Base-by-base conservation (phyloP, 2,797 vertebrate genomes). In the Ptychobarbus kaznakovi region DNA sequence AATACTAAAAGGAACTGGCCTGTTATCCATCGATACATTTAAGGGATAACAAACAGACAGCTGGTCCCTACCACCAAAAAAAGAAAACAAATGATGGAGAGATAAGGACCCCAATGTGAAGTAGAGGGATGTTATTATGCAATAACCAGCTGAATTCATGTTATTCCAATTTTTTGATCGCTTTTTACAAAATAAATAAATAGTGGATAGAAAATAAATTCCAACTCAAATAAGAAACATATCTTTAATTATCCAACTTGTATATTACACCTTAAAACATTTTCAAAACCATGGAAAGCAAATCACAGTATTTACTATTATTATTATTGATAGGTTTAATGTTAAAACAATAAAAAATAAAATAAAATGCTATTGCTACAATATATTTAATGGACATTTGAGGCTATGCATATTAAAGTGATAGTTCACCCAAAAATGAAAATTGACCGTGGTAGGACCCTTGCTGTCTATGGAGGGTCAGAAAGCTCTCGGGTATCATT, bases 111-210 rank as follows among this genome's bases (percentile, higher is more conserved):
- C 25, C 16, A 20, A 20, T 35, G 16, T 74, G 46, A 32, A 20
- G 16, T 4, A 51, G 25, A 74, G 15, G 72, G 25, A 74, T 51
- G 1, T 58, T 40, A 58, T 40, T 77, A 51, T 53, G 5, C 16
- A 18, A 20, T 32, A 51, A 8, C 4, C 2, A 4, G 22, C 11
- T 53, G 3, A 58, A 8, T 77, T 77, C 13, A 77, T 13, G n/a
- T 16, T 40, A 42, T 58, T 22, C 7, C 3, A 58, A 42, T 77
- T 58, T 9, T 40, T 40, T 10, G 11, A 77, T 77, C 12, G 51
- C 11, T n/a, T 40, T 7, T 77, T 77, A n/a, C 20, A 4, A 77
- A 76, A 77, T n/a, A 77, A 38, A n/a, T 49, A 38, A 74, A 20
- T 32, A 18, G 16, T 20, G 16, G 11, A 22, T 32, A 49, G 18